phyloP scores from a whole-genome alignment of 2,113 vertebrate genomes.

The Gavialis gangeticus region DNA sequence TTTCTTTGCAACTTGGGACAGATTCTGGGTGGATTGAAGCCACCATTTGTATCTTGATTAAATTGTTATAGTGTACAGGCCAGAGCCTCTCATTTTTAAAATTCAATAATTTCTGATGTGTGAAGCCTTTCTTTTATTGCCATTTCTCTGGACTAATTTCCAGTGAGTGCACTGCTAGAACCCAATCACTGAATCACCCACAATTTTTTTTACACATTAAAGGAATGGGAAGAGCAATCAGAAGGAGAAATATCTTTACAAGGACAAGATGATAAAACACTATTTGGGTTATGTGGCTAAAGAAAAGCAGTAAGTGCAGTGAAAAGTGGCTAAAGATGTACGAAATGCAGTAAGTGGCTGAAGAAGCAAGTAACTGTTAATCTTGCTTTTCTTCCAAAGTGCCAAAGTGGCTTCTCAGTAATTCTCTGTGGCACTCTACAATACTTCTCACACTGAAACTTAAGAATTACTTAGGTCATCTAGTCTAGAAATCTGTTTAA shows the following conservation, averaged over 20 bases:
- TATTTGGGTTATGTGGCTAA: accelerated
- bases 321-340: not conserved
- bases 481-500: no score
- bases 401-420: not conserved
- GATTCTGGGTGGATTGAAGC: not conserved
- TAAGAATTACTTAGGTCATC: not conserved
- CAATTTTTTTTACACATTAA: not conserved
- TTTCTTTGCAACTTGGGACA: not conserved
- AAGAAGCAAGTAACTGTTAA: not conserved
- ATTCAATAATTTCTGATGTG: not conserved
- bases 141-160: not conserved
- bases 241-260: not conserved
- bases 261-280: not conserved
- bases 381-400: not conserved
- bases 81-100: not conserved
- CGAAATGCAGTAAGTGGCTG: not conserved
- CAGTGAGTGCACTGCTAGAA: not conserved
- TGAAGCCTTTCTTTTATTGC: not conserved
- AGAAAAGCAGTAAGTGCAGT: not conserved
- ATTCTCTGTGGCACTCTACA: not conserved
- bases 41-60: not conserved
- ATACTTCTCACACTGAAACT: not conserved
- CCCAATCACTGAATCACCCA: not conserved
- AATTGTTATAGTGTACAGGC: not conserved
- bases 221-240: not conserved